These are phyloP conservation scores for Laothoe populi DNA, from an alignment of 2,888 invertebrate species.

Conservation along the genomic window DNA sequence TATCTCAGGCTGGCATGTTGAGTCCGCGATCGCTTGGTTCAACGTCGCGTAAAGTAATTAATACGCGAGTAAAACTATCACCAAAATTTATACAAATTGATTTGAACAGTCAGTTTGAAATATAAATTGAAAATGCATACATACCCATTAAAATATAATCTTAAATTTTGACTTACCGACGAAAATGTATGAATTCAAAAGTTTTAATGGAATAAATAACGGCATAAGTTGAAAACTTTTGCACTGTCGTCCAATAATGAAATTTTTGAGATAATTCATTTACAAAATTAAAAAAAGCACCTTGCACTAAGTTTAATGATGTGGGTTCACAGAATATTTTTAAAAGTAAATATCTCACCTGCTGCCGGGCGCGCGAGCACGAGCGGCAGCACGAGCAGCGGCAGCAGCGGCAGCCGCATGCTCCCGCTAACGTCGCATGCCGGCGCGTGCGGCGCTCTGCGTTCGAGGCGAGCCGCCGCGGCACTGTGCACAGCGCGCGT, in stretches of 20 bases:
- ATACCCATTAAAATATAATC: conserved; percentile 2
- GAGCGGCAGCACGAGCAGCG: conserved; percentile 80
- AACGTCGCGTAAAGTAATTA: background rate
- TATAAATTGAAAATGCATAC: conserved; percentile 1
- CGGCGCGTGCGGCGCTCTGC: conserved; percentile 70
- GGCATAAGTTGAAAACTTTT: conserved; percentile 26
- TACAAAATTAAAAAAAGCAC: conserved; percentile 32
- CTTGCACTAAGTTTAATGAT: conserved; percentile 31
- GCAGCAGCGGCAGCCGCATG: conserved; percentile 82
- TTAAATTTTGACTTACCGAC: background rate
- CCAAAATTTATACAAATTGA: background rate
- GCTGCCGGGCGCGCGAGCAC: conserved; percentile 79
- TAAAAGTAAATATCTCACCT: conserved; percentile 59
- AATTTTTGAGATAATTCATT: conserved; percentile 37
- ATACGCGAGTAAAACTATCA: background rate
- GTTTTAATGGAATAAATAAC: conserved; percentile 18
- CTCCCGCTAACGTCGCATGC: conserved; percentile 76
- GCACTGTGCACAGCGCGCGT: conserved; percentile 45
- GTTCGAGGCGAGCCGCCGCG: conserved; percentile 61
- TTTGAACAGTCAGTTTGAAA: background rate
- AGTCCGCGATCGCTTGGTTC: background rate
- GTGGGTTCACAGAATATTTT: conserved; percentile 20
- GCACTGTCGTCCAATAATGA: background rate
- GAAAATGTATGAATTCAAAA: conserved; percentile 5
- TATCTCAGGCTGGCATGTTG: background rate